phyloP scores from a whole-genome alignment of 2,797 vertebrate genomes.

The Epinephelus coioides region DNA sequence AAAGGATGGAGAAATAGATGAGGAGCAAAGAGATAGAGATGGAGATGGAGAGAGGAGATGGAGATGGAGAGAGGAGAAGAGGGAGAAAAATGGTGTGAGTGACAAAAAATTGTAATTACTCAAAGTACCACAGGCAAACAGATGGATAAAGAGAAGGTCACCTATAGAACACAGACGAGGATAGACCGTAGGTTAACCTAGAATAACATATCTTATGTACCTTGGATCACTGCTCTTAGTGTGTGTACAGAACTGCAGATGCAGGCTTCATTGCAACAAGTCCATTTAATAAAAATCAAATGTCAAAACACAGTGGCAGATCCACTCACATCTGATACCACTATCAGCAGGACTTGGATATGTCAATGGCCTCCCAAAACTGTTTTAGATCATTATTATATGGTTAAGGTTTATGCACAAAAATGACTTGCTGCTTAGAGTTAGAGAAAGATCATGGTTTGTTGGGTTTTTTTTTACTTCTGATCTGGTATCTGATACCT shows the following conservation, averaged over 20 bases:
- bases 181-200: neutral
- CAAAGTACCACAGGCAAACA: constrained; percentile 21
- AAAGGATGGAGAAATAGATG: constrained; percentile 14
- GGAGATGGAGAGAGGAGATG: constrained; percentile 2
- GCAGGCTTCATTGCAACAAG: neutral
- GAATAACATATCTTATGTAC: constrained; percentile 10
- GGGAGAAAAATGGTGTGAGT: neutral
- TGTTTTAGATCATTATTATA: no score
- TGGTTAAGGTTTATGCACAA: no score
- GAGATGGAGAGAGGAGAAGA: neutral
- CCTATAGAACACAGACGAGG: constrained; percentile 19
- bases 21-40: constrained; percentile 9
- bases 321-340: no score
- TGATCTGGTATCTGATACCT: no score
- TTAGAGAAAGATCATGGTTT: neutral
- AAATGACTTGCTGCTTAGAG: no score
- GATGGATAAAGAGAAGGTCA: constrained; percentile 10
- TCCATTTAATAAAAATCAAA: neutral
- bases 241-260: neutral
- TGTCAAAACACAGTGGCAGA: neutral
- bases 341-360: neutral
- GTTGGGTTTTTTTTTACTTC: no score
- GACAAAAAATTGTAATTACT: constrained; percentile 38
- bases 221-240: constrained; percentile 3
- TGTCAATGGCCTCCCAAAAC: no score